Percentiles rank a stretch among this genome's conserved stretches.
Conservation (phyloP, 2,113 vertebrate genomes). For the Lepus europaeus region DNA sequence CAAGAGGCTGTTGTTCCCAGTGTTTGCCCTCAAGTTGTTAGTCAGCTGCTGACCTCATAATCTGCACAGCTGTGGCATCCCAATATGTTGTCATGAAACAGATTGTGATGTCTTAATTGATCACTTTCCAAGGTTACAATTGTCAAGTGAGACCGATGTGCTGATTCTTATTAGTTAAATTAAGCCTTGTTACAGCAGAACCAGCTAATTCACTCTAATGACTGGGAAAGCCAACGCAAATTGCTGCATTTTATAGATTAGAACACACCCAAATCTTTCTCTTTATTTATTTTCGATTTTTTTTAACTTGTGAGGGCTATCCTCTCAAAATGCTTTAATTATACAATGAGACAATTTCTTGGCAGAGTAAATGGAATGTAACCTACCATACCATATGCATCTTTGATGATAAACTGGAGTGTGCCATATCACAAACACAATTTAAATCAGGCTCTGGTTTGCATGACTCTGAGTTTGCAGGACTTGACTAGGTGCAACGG, state of each 20-base stretch:
- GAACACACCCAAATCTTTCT: background rate
- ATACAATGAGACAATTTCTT: conserved; percentile 18
- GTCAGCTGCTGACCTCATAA: conserved; percentile 76
- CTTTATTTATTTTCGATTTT: background rate
- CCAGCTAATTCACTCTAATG: conserved; percentile 56
- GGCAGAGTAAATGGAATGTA: conserved; percentile 12
- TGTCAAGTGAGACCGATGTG: conserved; percentile 75
- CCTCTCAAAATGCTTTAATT: conserved; percentile 30
- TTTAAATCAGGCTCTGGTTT: conserved; percentile 39
- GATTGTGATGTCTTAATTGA: conserved; percentile 77
- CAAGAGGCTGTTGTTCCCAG: conserved; percentile 35
- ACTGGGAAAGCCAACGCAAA: conserved; percentile 53
- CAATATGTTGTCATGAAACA: conserved; percentile 68
- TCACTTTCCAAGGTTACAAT: conserved; percentile 71
- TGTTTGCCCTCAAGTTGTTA: conserved; percentile 65
- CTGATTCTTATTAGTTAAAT: conserved; percentile 79
- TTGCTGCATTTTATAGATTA: background rate
- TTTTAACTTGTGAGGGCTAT: background rate
- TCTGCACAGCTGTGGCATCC: conserved; percentile 58
- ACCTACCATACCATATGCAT: background rate
- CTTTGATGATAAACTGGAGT: conserved; percentile 16
- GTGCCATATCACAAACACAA: background rate
- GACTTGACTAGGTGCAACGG: background rate
- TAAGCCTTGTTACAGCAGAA: conserved; percentile 59
- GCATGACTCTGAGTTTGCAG: background rate